phyloP scores from a whole-genome alignment of 2,797 vertebrate species.

The Smutsia gigantea region DNA sequence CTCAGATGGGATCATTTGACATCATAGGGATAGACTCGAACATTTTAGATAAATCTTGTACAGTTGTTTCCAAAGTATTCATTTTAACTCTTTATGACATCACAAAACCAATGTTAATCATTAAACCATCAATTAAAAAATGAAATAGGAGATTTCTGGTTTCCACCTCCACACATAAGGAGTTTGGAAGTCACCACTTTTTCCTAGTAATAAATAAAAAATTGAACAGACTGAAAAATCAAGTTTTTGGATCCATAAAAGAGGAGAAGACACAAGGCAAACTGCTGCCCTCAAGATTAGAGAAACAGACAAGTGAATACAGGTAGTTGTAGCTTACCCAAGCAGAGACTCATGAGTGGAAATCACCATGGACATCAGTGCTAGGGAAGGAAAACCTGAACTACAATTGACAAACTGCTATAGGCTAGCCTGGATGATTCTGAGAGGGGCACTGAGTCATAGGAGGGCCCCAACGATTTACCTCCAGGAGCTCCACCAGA shows the following conservation, averaged over 20 bases:
- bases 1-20: not conserved
- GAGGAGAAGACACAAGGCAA: not conserved
- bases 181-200: not conserved
- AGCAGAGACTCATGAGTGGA: not conserved
- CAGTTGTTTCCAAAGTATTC: slow-evolving; percentile 15
- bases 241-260: not conserved
- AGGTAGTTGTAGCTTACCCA: not conserved
- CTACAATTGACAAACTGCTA: not conserved
- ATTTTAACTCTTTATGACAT: not conserved
- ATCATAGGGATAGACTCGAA: slow-evolving; percentile 3
- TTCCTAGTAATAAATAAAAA: not conserved
- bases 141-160: not conserved
- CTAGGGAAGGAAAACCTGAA: not conserved
- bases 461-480: not conserved
- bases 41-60: not conserved
- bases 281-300: not conserved
- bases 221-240: not conserved
- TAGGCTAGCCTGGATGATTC: not conserved
- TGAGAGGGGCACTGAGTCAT: not conserved
- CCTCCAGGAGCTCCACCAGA: not conserved
- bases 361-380: not conserved
- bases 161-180: not conserved
- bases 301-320: not conserved
- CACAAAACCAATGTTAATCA: not conserved
- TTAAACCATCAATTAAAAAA: not conserved